phyloP scores from a whole-genome alignment of 1,140 invertebrate genomes.

The Drosophila mojavensis region DNA sequence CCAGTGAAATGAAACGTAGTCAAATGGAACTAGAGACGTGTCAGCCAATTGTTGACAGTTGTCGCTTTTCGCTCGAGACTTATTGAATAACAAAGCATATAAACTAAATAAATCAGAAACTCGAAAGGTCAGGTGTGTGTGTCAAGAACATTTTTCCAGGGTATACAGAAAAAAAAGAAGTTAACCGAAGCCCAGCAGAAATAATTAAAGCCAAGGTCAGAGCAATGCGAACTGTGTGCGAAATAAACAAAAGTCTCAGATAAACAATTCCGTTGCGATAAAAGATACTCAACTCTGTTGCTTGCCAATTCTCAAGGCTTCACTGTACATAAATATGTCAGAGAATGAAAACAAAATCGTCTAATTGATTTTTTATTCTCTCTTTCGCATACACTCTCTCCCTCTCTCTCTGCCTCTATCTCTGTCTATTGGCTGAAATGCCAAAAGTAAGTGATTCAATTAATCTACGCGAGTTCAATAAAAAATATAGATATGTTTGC shows the following conservation, averaged over 20 bases:
- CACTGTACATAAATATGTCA: slow-evolving; percentile 25
- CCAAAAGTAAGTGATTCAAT: slow-evolving; percentile 45
- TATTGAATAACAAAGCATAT: slow-evolving; percentile 40
- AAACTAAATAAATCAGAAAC: slow-evolving; percentile 32
- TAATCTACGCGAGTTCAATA: slow-evolving; percentile 53
- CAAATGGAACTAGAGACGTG: slow-evolving; percentile 38
- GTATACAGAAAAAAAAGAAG: slow-evolving; percentile 2
- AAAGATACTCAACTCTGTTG: slow-evolving; percentile 20
- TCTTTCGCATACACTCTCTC: too few relatives aligned
- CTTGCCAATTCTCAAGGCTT: slow-evolving; percentile 13
- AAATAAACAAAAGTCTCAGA: slow-evolving; percentile 39
- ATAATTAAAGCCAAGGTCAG: slow-evolving; percentile 65
- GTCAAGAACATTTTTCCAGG: slow-evolving; percentile 61
- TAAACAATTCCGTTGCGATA: slow-evolving; percentile 39
- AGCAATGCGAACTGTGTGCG: slow-evolving; percentile 21
- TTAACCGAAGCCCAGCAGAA: slow-evolving; percentile 51
- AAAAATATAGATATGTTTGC: slow-evolving; percentile 41
- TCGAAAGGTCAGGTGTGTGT: slow-evolving; percentile 43
- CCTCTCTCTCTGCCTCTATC: not conserved
- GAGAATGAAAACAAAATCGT: slow-evolving; percentile 7
- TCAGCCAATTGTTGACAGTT: slow-evolving; percentile 15
- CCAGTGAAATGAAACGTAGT: slow-evolving; percentile 40
- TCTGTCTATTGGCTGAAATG: slow-evolving; percentile 22
- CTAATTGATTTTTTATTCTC: slow-evolving; percentile 34
- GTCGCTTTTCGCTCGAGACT: slow-evolving; percentile 8